phyloP scores from a whole-genome alignment of 2,888 invertebrate genomes.

The Synanthedon vespiformis region DNA sequence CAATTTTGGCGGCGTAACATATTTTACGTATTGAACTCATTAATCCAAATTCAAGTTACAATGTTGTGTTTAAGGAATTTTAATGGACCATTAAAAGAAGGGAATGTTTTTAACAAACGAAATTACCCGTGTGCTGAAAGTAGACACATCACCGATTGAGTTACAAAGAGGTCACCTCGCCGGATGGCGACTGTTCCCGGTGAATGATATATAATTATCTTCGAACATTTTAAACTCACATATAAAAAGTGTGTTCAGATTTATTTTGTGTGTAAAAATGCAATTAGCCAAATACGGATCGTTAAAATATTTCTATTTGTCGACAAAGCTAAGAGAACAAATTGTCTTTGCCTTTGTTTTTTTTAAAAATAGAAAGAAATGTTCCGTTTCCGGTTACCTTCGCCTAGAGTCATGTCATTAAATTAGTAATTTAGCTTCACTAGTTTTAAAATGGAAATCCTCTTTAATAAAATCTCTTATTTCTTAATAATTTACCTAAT shows the following conservation, averaged over 20 bases:
- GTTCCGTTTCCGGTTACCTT: neutral
- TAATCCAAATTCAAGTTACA: too few relatives aligned
- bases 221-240: conserved; percentile 1
- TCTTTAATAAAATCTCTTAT: too few relatives aligned
- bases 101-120: conserved; percentile 4
- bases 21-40: too few relatives aligned
- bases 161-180: conserved; percentile 23
- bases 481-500: too few relatives aligned
- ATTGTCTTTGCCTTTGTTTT: conserved; percentile 43
- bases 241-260: neutral
- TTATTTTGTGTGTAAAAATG: conserved; percentile 9
- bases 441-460: too few relatives aligned
- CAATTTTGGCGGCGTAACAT: too few relatives aligned
- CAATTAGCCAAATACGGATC: conserved; percentile 48
- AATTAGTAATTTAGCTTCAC: too few relatives aligned
- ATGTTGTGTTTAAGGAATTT: neutral
- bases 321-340: conserved; percentile 25
- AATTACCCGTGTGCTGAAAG: conserved; percentile 7
- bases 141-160: conserved; percentile 10
- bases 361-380: neutral
- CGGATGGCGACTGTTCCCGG: conserved; percentile 14
- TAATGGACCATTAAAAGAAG: neutral
- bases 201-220: conserved; percentile 33
- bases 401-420: neutral
- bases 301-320: conserved; percentile 63